Conservation (phyloP, 2,113 vertebrate species). For the Pomatostomus ruficeps region DNA sequence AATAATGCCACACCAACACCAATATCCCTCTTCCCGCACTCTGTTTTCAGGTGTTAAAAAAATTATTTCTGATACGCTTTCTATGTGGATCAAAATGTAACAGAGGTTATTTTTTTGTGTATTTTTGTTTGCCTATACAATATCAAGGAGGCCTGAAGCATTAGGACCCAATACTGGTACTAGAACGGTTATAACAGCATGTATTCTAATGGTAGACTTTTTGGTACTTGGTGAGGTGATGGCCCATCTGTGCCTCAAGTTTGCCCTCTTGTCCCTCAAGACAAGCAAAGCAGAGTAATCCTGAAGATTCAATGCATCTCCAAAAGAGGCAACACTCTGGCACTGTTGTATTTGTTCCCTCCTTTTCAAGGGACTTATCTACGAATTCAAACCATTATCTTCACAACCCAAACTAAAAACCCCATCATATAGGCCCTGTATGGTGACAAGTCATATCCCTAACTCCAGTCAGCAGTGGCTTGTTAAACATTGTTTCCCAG, state of each 20-base stretch:
- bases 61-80: not conserved
- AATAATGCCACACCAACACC: not conserved
- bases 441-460: not conserved
- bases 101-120: not conserved
- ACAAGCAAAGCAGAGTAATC: not conserved
- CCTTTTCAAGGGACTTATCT: not conserved
- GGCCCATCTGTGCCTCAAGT: not conserved
- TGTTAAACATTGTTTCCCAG: not conserved
- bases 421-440: not conserved
- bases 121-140: not conserved
- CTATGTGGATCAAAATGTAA: not conserved
- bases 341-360: not conserved
- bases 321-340: not conserved
- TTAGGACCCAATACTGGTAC: not conserved
- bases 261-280: not conserved
- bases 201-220: not conserved
- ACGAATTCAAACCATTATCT: not conserved
- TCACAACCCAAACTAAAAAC: not conserved
- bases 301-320: not conserved
- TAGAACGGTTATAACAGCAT: not conserved
- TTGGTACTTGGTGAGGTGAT: not conserved
- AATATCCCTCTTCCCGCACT: not conserved
- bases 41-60: not conserved
- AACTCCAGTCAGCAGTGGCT: not conserved
- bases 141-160: not conserved